A percentile compares a stretch with the other conserved stretches of the same genome.
Conservation (phyloP, 2,888 invertebrate species). For the Noctua comes region DNA sequence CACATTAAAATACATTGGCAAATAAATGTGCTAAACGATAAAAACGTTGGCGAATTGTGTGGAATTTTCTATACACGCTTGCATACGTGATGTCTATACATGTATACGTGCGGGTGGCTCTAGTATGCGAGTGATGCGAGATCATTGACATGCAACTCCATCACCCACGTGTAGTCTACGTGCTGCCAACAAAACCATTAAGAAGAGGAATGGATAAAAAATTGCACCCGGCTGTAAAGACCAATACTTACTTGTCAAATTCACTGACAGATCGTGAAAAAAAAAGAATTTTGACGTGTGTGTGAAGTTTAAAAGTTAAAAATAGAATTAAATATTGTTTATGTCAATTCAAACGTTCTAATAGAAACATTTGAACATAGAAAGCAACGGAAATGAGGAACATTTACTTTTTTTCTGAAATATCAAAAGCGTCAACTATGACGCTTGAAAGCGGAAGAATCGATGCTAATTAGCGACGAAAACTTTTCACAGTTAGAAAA, state of each 20-base stretch:
- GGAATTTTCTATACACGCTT: conserved; percentile 38
- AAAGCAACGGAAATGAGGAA: conserved; percentile 64
- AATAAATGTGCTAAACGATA: conserved; percentile 50
- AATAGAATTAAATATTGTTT: conserved; percentile 22
- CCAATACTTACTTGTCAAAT: conserved; percentile 36
- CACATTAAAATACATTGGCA: conserved; percentile 45
- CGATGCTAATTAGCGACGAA: conserved; percentile 74
- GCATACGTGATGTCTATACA: not conserved
- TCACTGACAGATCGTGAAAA: conserved; percentile 16
- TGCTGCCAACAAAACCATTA: conserved; percentile 63
- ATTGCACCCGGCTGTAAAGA: conserved; percentile 41
- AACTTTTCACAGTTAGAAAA: conserved; percentile 61
- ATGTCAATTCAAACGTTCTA: conserved; percentile 33
- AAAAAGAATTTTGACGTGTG: conserved; percentile 16
- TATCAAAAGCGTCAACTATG: conserved; percentile 65
- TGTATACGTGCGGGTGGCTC: conserved; percentile 39
- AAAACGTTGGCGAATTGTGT: conserved; percentile 42
- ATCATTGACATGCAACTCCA: conserved; percentile 64
- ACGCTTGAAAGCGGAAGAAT: conserved; percentile 72
- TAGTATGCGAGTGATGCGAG: conserved; percentile 62
- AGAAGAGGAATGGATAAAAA: conserved; percentile 22
- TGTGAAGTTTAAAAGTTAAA: conserved; percentile 22
- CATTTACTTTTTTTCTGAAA: conserved; percentile 37
- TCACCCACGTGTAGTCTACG: conserved; percentile 42
- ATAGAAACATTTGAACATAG: conserved; percentile 58